Evolutionary conservation across 2,797 vertebrate genomes (phyloP).

Genomic region (Ataeniobius toweri): DNA sequence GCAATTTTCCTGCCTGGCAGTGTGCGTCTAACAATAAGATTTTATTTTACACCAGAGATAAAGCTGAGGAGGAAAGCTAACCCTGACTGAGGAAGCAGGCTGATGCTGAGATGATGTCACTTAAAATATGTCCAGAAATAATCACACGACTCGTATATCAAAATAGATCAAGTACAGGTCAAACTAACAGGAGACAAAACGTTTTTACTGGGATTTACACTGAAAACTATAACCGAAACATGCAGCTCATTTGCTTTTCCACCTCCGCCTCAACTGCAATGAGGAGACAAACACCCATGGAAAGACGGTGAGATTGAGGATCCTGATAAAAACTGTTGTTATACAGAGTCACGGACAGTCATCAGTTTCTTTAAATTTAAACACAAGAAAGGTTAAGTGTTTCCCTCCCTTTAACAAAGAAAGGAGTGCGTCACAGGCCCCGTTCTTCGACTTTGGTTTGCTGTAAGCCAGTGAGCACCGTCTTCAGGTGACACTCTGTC

Average conservation of each 20-base stretch:
- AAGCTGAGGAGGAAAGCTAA: constrained; percentile 31
- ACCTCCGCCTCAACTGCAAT: constrained; percentile 24
- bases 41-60: constrained; percentile 30
- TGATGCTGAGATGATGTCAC: constrained; percentile 43
- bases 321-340: constrained; percentile 16
- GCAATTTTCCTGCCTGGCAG: constrained; percentile 32
- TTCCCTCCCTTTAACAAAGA: constrained; percentile 10
- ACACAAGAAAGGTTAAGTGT: constrained; percentile 5
- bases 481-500: constrained; percentile 22
- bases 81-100: constrained; percentile 54
- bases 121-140: constrained; percentile 36
- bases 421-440: constrained; percentile 1
- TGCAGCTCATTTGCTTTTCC: constrained; percentile 13
- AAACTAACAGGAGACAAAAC: constrained; percentile 37
- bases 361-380: constrained; percentile 24
- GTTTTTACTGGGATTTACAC: not conserved
- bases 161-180: constrained; percentile 20
- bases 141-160: constrained; percentile 13
- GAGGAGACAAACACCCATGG: constrained; percentile 23
- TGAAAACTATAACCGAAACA: not conserved
- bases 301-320: constrained; percentile 21
- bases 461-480: constrained; percentile 3
- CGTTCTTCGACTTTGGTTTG: constrained; percentile 7
- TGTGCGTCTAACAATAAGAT: constrained; percentile 20
- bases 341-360: constrained; percentile 32